These are phyloP conservation scores for Corella eumyota DNA, from an alignment of 23 tunicate genomes.

Conservation along the genomic window DNA sequence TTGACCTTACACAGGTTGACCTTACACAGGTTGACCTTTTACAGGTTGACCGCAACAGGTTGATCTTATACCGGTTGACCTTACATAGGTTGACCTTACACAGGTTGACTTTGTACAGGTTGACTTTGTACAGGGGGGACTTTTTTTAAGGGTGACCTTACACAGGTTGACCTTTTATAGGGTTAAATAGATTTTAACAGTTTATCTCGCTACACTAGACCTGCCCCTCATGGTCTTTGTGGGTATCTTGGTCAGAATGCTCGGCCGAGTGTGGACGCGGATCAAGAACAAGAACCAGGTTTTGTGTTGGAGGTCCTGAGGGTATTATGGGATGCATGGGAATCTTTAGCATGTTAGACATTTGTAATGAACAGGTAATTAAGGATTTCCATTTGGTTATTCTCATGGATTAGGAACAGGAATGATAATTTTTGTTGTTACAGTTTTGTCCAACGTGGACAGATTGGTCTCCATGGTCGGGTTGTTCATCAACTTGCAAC, in stretches of 20 bases:
- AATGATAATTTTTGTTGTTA: constrained; percentile 1
- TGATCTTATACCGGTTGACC: no score
- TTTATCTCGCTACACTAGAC: no score
- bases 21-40: constrained; percentile 1
- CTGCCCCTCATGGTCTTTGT: constrained; percentile 25
- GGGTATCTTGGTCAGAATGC: constrained; percentile 33
- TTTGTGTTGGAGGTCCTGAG: constrained; percentile 22
- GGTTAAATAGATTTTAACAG: no score
- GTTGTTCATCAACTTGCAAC: constrained; percentile 30
- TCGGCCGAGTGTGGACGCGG: constrained; percentile 47
- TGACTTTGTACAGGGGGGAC: no score
- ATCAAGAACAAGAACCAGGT: constrained; percentile 9
- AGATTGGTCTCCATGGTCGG: constrained; percentile 30
- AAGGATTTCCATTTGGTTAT: background rate
- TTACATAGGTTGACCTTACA: no score
- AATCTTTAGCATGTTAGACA: background rate
- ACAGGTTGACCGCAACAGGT: no score
- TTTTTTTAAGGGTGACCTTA: no score
- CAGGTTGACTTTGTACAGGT: no score
- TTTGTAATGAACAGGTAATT: constrained; percentile 16
- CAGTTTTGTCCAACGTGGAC: constrained; percentile 49
- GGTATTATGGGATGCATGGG: constrained; percentile 43
- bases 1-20: no score
- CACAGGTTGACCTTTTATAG: background rate
- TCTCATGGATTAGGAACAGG: background rate